These are phyloP conservation scores for Stenurella melanura DNA, from an alignment of 2,888 invertebrate genomes.

Conservation along the genomic window DNA sequence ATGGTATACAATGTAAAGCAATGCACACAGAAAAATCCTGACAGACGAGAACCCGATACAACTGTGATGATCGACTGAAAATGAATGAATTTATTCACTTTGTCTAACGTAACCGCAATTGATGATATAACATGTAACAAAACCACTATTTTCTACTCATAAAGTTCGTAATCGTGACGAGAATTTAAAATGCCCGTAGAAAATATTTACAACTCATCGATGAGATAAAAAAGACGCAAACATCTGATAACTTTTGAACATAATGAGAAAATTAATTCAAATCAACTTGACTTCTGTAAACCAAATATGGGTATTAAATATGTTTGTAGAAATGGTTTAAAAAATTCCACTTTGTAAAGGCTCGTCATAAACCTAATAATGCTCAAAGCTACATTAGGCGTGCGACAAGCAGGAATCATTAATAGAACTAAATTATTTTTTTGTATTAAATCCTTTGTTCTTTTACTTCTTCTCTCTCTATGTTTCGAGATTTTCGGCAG, in stretches of 20 bases:
- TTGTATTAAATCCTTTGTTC: no score
- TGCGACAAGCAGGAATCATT: no score
- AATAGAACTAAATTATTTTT: no score
- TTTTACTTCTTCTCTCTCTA: no score
- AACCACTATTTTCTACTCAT: slow-evolving; percentile 7
- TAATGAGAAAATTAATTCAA: no score
- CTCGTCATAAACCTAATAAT: no score
- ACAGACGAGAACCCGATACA: not conserved
- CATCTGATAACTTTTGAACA: not conserved
- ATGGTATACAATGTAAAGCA: not conserved
- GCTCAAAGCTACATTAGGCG: no score
- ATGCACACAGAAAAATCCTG: not conserved
- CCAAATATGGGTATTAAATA: no score
- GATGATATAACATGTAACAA: not conserved
- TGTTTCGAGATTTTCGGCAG: no score
- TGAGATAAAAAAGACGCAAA: not conserved
- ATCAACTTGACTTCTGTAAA: no score
- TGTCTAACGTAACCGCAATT: slow-evolving; percentile 2
- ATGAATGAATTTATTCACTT: not conserved
- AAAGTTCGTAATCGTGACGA: not conserved
- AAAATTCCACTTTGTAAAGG: no score
- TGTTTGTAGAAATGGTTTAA: no score
- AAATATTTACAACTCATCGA: not conserved
- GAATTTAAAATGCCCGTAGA: not conserved
- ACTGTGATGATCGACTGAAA: not conserved